Base-by-base conservation (phyloP, 2,888 invertebrate species). In the Cephus nigrinus region DNA sequence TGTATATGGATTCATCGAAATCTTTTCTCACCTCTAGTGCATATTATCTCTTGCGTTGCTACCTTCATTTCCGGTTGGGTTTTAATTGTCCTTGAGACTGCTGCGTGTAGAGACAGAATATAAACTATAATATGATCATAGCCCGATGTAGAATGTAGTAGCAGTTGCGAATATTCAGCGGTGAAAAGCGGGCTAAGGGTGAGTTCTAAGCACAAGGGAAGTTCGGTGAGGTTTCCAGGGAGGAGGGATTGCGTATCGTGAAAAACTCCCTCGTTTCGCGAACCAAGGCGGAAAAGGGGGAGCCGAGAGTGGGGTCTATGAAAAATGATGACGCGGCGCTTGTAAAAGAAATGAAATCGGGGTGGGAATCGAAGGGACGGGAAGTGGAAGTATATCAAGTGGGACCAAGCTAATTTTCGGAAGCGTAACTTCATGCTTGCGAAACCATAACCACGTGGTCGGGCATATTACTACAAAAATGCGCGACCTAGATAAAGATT, bases 311-410 rank as follows among this genome's bases (percentile, higher is more conserved):
- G 71, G 73, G 72, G 34, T 81, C 89, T 88, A 90, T 91, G 91
- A 91, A 91, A 91, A 91, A 91, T 90, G 91, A 90, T 90, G 90
- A 91, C 90, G 90, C 85, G 86, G 89, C 88, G 84, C 82, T 88
- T 87, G 87, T 86, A 88, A 88, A 88, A 88, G 88, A 88, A 90
- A 91, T 90, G 88, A 89, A 91, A 90, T 90, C 89, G 90, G 89
- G 78, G 78, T 78, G 75, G 86, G 71, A 71, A 71, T 71, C 75
- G 78, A 75, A 82, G 77, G 76, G 76, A 80, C 78, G 77, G 74
- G 33, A 71, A 71, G 71, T 71, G 71, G 71, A 71, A 71, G 71
- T 71, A 71, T 71, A 71, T 71, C 31, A 33, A 71, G n/a, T 34
- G 35, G 35, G 33, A 69, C 35, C 75, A 69, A 75, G 74, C 77